Percentiles rank a stretch among this genome's conserved stretches.
These are phyloP conservation scores for Otolemur garnettii DNA, from an alignment of 2,113 vertebrate species.

Conservation along the genomic window DNA sequence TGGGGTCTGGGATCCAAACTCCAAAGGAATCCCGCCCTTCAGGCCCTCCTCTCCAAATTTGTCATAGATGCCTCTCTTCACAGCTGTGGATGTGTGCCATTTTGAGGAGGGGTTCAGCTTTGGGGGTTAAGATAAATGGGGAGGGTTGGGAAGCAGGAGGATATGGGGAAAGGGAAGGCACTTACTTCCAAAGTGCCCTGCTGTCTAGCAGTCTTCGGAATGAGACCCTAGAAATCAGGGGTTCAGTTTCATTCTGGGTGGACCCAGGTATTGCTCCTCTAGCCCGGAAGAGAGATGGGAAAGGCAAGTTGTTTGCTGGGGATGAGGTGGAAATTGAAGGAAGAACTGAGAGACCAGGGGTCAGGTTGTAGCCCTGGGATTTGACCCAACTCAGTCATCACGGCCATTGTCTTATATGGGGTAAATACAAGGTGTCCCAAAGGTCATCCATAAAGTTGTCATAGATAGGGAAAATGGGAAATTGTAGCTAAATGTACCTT, in stretches of 20 bases:
- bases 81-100: constrained; percentile 83
- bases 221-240: background rate
- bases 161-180: background rate
- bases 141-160: background rate
- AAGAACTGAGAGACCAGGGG: background rate
- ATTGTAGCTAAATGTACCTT: no score
- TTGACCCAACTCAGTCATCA: background rate
- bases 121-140: background rate
- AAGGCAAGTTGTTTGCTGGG: background rate
- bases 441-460: no score
- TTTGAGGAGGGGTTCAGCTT: constrained; percentile 5
- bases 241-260: background rate
- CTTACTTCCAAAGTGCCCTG: constrained; percentile 3
- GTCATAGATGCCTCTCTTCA: constrained; percentile 95
- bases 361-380: background rate
- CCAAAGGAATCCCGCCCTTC: constrained; percentile 93
- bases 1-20: constrained; percentile 86
- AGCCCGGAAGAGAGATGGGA: background rate
- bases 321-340: accelerated
- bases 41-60: constrained; percentile 97
- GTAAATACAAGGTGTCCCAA: background rate
- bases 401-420: background rate
- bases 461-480: no score
- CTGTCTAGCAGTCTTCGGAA: background rate
- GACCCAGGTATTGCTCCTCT: no score